Percentiles rank a stretch among this genome's conserved stretches.
These are phyloP conservation scores for Chiroxiphia lanceolata DNA, from an alignment of 2,797 vertebrate species.

Conservation along the genomic window DNA sequence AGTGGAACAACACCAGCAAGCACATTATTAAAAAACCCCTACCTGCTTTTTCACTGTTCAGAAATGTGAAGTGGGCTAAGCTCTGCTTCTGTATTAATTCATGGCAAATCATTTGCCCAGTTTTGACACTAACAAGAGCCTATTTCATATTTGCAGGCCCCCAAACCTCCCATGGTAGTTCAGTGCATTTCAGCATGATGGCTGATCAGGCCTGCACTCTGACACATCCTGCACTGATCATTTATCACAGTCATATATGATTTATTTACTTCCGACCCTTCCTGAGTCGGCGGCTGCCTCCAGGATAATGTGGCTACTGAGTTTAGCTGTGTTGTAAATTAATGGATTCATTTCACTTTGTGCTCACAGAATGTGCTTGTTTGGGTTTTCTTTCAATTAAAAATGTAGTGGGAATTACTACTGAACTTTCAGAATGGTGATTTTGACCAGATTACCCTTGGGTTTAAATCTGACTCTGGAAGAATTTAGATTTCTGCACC, in stretches of 20 bases:
- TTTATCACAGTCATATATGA: conserved; percentile 58
- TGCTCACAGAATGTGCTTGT: neutral
- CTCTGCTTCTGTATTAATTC: conserved; percentile 34
- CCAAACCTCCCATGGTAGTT: conserved; percentile 34
- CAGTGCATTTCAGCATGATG: conserved; percentile 43
- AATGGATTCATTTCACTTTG: conserved; percentile 34
- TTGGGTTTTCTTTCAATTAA: neutral
- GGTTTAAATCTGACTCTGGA: neutral
- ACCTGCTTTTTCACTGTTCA: neutral
- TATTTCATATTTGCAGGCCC: conserved; percentile 46
- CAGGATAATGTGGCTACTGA: conserved; percentile 17
- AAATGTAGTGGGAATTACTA: neutral
- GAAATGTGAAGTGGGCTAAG: neutral
- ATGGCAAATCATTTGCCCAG: conserved; percentile 4
- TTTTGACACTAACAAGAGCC: conserved; percentile 51
- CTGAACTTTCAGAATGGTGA: neutral
- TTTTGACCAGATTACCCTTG: neutral
- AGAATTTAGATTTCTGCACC: neutral
- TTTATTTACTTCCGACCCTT: conserved; percentile 64
- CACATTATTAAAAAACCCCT: neutral
- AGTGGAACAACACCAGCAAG: neutral
- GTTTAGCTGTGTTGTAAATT: conserved; percentile 1
- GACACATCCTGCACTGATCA: conserved; percentile 34
- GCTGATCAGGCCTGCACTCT: conserved; percentile 18
- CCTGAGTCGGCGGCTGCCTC: conserved; percentile 24